Evolutionary conservation across 2,797 vertebrate species (phyloP), one percentile per base, ranked within the genome.

Genomic region (Xenentodon cancila): DNA sequence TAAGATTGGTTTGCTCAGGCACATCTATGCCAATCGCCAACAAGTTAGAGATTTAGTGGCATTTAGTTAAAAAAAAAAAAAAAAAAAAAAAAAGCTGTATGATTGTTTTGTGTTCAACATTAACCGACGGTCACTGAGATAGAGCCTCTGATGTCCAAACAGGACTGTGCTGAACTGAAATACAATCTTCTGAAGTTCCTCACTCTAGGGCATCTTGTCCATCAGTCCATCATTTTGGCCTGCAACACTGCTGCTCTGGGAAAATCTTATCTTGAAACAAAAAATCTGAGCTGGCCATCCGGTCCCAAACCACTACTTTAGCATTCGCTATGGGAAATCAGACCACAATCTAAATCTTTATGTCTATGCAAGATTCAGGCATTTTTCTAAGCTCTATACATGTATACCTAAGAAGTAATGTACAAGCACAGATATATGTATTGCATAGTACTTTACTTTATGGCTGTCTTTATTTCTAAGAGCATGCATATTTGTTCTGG

Each of bases 261-360:
- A 84, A 69, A 72, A 59, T 47, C 70, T 87, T 81, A 82, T 87
- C 82, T 84, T 51, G 48, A 81, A 68, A 79, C 63, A 45, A 43
- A 68, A 75, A 72, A 81, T 79, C 71, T 71, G 63, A 72, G 55
- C 46, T 61, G 52, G 68, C 64, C 59, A 53, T 72, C 73, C 9
- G 7, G 45, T 66, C 61, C 66, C 42, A 68, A 62, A 77, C 64
- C 65, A 53, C 54, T 48, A 66, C 83, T 88, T 85, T 63, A 82
- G 83, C 48, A 69, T 22, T 37, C 46, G 55, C 30, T 59, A 57
- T 17, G 58, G 61, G 72, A 82, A 85, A 59, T 11, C 34, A 4
- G 12, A 37, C 34, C 9, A 37, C 9, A 37, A 32, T 75, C 50
- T 0, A 3, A 54, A 20, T n/a, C 51, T 71, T 72, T 21, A 61